Percentiles rank a stretch among this genome's conserved stretches.
Conservation (phyloP, 2,888 invertebrate species). For the Dastarcus helophoroides region DNA sequence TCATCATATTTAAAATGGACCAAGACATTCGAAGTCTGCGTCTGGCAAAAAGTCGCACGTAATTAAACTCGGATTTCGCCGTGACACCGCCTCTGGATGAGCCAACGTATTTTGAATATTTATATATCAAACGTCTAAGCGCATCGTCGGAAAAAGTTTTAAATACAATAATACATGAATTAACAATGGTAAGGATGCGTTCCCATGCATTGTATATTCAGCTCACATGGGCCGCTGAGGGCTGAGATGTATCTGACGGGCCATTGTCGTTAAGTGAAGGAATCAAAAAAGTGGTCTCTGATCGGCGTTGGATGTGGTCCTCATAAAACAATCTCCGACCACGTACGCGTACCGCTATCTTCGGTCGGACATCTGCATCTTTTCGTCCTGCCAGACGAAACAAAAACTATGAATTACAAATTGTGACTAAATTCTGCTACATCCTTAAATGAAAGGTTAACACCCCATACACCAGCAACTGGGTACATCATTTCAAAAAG, state of each 20-base stretch:
- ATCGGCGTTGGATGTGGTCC: conserved; percentile 27
- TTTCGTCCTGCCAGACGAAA: conserved; percentile 16
- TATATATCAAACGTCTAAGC: neutral
- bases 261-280: conserved; percentile 21
- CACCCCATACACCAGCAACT: too few relatives aligned
- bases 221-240: conserved; percentile 25
- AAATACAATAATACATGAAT: conserved; percentile 26
- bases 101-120: too few relatives aligned
- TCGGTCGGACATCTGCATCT: conserved; percentile 23
- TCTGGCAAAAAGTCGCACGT: too few relatives aligned
- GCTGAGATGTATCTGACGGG: conserved; percentile 21
- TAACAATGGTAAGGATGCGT: conserved; percentile 31
- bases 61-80: conserved; percentile 2
- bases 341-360: conserved; percentile 25
- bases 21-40: too few relatives aligned
- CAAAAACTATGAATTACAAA: conserved; percentile 24
- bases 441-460: too few relatives aligned
- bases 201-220: conserved; percentile 36
- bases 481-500: too few relatives aligned
- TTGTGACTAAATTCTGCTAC: conserved; percentile 8
- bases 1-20: too few relatives aligned
- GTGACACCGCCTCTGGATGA: neutral
- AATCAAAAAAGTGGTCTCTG: conserved; percentile 23
- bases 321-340: conserved; percentile 25
- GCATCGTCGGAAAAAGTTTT: conserved; percentile 7